Evolutionary conservation across 2,888 invertebrate species (phyloP), one percentile per base, ranked within the genome.

Genomic region (Drosophila quinaria): DNA sequence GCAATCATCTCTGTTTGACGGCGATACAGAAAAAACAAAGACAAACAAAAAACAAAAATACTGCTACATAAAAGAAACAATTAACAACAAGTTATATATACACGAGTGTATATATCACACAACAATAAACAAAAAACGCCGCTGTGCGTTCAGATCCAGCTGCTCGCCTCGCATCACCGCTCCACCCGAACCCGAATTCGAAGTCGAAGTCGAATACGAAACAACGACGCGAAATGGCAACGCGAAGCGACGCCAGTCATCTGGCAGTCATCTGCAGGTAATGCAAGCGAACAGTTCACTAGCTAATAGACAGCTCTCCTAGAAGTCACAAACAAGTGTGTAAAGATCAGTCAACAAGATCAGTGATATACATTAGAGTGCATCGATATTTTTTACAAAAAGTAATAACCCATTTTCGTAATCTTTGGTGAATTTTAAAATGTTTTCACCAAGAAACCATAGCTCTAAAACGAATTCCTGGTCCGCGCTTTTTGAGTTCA

Each of bases 191-290:
- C 17, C 64, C 54, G 70, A 37, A 33, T 52, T 13, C 51, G 46
- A 22, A 22, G 22, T 22, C 55, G 70, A 39, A 33, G 55, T n/a
- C 51, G 44, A 19, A 19, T 10, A 52, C 54, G 64, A 62, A 50
- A 47, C 51, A 37, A 46, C 52, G 66, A 56, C 49, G n/a, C 70
- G 52, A 80, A 77, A 87, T 88, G 86, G 87, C 76, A 71, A 69
- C 65, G 44, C 74, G 68, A 51, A 60, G 66, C 70, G 70, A 46
- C 69, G 71, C 66, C 68, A 74, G 68, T 70, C 78, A 78, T 73
- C 90, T 90, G 89, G 86, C 91, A 91, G 91, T 91, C 88, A 91
- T 91, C 91, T 85, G 78, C 90, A 91, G 91, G 91, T 91, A 91
- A 91, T 87, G 66, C 79, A 89, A 84, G 83, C 69, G 89, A 81